A percentile compares a stretch with the other conserved stretches of the same genome.
Evolutionary conservation across 2,113 vertebrate species (phyloP).

Genomic region (Artemisiospiza belli): DNA sequence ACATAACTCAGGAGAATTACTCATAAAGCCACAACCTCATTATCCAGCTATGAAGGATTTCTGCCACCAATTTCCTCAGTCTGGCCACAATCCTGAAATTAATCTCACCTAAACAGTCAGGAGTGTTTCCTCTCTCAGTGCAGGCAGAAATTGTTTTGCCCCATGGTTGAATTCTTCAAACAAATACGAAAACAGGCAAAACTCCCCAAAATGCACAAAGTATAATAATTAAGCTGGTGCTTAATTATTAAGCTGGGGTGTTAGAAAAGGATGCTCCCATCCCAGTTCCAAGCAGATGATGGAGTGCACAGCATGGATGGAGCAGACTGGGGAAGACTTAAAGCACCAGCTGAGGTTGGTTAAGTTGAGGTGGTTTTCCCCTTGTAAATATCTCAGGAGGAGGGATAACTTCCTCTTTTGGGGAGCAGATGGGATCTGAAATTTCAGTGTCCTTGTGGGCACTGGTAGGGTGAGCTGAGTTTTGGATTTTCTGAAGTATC

Average conservation of each 20-base stretch:
- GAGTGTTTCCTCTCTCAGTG: not conserved
- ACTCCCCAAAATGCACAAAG: fast-evolving
- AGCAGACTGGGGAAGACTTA: not conserved
- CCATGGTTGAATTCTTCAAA: not conserved
- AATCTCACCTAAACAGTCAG: conserved; percentile 12
- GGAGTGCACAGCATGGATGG: not conserved
- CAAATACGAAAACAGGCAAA: fast-evolving
- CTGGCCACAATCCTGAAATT: conserved; percentile 17
- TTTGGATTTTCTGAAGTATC: not conserved
- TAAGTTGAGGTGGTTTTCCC: not conserved
- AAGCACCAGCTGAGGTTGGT: conserved; percentile 1
- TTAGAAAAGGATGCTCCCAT: not conserved
- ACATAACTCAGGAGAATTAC: conserved; percentile 34
- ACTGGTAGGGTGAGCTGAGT: not conserved
- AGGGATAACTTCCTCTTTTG: not conserved
- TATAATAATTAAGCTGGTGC: not conserved
- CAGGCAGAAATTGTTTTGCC: not conserved
- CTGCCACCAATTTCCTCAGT: not conserved
- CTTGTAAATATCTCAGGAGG: not conserved
- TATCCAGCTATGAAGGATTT: not conserved
- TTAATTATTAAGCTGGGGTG: not conserved
- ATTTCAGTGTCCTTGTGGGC: not conserved
- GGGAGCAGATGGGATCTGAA: not conserved
- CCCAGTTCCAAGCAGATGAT: not conserved
- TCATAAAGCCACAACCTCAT: conserved; percentile 27